These are phyloP conservation scores for Drosophila cardini DNA, from an alignment of 1,140 invertebrate genomes.

Conservation along the genomic window DNA sequence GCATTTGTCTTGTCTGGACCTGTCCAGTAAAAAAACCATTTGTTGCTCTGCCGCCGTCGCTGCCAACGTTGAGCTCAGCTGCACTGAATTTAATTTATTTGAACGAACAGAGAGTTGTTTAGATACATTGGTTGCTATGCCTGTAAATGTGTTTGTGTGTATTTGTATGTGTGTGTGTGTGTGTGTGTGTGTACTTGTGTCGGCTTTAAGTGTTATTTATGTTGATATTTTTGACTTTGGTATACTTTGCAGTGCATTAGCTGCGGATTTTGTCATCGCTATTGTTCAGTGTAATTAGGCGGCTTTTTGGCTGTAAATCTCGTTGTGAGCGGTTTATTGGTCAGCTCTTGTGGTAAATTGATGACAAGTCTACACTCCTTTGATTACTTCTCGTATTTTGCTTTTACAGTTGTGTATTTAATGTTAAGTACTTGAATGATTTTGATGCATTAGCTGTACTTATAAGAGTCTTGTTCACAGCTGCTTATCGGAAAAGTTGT, in stretches of 20 bases:
- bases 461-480: constrained; percentile 31
- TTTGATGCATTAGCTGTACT: constrained; percentile 64
- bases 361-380: constrained; percentile 19
- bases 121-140: neutral
- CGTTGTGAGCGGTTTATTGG: constrained; percentile 48
- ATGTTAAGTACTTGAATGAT: constrained; percentile 48
- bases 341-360: constrained; percentile 32
- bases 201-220: constrained; percentile 77
- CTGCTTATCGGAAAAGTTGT: constrained; percentile 12
- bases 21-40: constrained; percentile 74
- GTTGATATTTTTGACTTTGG: constrained; percentile 80
- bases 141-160: neutral
- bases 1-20: constrained; percentile 79
- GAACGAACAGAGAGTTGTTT: constrained; percentile 52
- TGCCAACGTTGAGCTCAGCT: constrained; percentile 61
- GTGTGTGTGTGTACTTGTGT: constrained; percentile 9
- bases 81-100: constrained; percentile 79
- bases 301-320: constrained; percentile 62
- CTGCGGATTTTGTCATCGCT: constrained; percentile 56
- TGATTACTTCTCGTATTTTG: neutral
- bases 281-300: constrained; percentile 72
- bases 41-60: constrained; percentile 61
- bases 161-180: neutral
- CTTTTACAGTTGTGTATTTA: constrained; percentile 17
- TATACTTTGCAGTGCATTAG: constrained; percentile 75